phyloP scores from a whole-genome alignment of 2,113 vertebrate genomes.

The Sapajus apella region DNA sequence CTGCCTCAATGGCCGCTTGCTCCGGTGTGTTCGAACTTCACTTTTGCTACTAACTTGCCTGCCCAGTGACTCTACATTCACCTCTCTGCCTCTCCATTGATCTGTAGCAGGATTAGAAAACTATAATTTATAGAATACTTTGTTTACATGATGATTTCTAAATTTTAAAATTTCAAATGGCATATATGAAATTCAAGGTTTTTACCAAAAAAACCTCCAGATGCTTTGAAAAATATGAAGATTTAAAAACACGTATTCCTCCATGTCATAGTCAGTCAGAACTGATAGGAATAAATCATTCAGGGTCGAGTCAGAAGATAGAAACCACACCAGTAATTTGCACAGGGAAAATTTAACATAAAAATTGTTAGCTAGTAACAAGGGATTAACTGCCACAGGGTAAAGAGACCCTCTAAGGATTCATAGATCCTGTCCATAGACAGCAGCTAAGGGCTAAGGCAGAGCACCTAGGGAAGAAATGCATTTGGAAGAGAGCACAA shows the following conservation, averaged over 20 bases:
- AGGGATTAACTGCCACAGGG: background rate
- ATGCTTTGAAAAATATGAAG: background rate
- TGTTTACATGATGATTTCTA: background rate
- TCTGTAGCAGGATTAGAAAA: background rate
- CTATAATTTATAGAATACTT: background rate
- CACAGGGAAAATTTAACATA: background rate
- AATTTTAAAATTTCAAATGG: background rate
- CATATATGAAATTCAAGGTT: background rate
- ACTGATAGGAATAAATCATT: background rate
- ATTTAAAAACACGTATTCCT: background rate
- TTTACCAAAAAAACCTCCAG: background rate
- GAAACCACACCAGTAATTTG: background rate
- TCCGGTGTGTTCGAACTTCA: background rate
- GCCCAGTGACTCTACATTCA: accelerated
- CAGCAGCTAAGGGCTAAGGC: background rate
- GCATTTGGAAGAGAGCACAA: background rate
- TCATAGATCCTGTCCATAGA: background rate
- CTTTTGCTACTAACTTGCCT: background rate
- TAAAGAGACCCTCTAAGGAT: background rate
- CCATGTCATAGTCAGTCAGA: background rate
- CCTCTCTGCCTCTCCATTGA: background rate
- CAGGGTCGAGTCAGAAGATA: background rate
- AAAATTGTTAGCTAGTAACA: background rate
- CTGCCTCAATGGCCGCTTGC: background rate
- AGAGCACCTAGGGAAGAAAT: background rate